Percentiles rank a stretch among this genome's conserved stretches.
Evolutionary conservation across 2,888 invertebrate species (phyloP).

Genomic region (Caenorhabditis plicata): DNA sequence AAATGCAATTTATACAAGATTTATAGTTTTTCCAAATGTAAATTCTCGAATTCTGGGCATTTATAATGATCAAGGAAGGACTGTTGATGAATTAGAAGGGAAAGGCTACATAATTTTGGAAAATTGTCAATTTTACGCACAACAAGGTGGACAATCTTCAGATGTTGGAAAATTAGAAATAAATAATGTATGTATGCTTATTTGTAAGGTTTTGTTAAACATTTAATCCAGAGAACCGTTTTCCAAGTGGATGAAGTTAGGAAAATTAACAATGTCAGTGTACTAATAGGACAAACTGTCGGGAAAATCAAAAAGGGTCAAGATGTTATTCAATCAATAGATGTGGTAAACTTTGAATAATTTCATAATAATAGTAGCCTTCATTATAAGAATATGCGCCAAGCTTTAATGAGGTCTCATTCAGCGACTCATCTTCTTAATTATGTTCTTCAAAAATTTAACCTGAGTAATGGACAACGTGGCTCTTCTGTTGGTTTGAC

Average conservation of each 20-base stretch:
- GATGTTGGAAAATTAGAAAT: slow-evolving; percentile 10
- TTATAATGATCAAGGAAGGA: slow-evolving; percentile 9
- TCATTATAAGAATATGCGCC: slow-evolving; percentile 13
- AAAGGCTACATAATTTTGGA: slow-evolving; percentile 24
- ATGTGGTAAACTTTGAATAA: no score
- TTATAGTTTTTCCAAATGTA: slow-evolving; percentile 13
- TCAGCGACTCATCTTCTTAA: slow-evolving; percentile 40
- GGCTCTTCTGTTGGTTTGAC: slow-evolving; percentile 30
- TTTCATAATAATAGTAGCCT: no score
- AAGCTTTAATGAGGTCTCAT: slow-evolving; percentile 38
- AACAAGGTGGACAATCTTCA: slow-evolving; percentile 22
- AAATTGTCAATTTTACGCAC: slow-evolving; percentile 35
- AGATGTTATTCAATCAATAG: not conserved
- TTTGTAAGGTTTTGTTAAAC: not conserved
- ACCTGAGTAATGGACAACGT: slow-evolving; percentile 27
- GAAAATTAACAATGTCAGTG: slow-evolving; percentile 12
- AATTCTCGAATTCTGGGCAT: slow-evolving; percentile 9
- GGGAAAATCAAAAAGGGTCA: not conserved
- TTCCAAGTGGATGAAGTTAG: slow-evolving; percentile 20
- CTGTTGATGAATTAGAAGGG: slow-evolving; percentile 4
- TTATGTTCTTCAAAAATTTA: slow-evolving; percentile 23
- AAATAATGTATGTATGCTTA: slow-evolving; percentile 3
- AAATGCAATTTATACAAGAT: no score
- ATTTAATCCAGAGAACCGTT: slow-evolving; percentile 8
- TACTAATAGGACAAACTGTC: slow-evolving; percentile 14